A percentile compares a stretch with the other conserved stretches of the same genome.
Conservation (phyloP, 2,113 vertebrate genomes). For the Lamprotornis superbus region DNA sequence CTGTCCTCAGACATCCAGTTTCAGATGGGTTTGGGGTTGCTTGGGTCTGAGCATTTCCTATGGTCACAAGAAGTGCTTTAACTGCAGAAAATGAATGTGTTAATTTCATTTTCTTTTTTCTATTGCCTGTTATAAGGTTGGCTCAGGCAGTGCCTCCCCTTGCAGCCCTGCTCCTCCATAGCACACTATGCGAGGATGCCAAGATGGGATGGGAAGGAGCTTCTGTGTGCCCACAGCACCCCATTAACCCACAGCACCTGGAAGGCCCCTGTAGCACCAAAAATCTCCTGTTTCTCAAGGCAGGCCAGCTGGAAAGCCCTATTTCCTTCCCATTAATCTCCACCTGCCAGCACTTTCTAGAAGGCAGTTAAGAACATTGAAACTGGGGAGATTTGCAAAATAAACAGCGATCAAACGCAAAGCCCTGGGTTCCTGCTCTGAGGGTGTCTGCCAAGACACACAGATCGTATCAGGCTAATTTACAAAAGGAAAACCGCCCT, state of each 20-base stretch:
- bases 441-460: constrained; percentile 36
- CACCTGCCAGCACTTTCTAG: neutral
- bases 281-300: neutral
- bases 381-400: constrained; percentile 36
- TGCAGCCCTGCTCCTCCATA: neutral
- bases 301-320: neutral
- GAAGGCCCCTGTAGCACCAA: neutral
- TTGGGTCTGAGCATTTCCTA: neutral
- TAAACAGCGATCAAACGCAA: constrained; percentile 23
- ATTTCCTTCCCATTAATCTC: neutral
- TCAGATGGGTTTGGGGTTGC: neutral
- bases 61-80: neutral
- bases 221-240: neutral
- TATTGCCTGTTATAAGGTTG: neutral
- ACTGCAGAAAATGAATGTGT: neutral
- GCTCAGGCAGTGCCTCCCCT: neutral
- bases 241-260: accelerated
- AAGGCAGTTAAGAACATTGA: neutral
- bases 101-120: neutral
- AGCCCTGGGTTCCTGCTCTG: neutral
- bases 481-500: constrained; percentile 40
- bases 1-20: neutral
- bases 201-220: neutral
- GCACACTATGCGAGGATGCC: accelerated
- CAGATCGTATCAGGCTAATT: constrained; percentile 54